These are phyloP conservation scores for Suricata suricatta DNA, from an alignment of 2,113 vertebrate species.

Conservation along the genomic window DNA sequence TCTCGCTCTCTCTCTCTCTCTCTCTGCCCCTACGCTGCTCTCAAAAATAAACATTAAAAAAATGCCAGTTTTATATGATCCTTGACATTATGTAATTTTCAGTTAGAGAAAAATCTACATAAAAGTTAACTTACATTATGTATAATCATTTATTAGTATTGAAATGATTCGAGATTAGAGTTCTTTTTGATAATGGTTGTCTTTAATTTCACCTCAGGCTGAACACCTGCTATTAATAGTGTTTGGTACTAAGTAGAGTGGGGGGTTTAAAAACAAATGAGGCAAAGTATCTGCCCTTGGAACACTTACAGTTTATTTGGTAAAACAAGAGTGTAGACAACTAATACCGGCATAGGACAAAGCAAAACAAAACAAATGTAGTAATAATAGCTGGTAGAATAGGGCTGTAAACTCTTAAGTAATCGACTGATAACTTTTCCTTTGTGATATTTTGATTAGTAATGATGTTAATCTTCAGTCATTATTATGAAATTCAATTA, in stretches of 20 bases:
- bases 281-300: background rate
- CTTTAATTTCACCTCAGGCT: background rate
- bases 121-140: background rate
- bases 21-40: no score
- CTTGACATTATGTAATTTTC: background rate
- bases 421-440: background rate
- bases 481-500: conserved; percentile 31
- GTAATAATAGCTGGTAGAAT: background rate
- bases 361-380: background rate
- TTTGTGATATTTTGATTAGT: background rate
- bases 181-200: background rate
- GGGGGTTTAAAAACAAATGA: background rate
- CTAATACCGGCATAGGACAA: background rate
- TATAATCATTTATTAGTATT: background rate
- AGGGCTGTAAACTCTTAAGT: background rate
- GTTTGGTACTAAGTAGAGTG: background rate
- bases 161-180: background rate
- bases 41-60: no score
- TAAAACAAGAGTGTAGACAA: background rate
- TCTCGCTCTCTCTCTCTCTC: no score
- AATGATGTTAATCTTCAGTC: background rate
- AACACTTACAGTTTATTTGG: background rate
- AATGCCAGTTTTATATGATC: background rate
- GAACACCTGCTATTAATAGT: background rate
- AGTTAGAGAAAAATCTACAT: background rate